Conservation (phyloP, 2,797 vertebrate species). For the Poecilia gillii region DNA sequence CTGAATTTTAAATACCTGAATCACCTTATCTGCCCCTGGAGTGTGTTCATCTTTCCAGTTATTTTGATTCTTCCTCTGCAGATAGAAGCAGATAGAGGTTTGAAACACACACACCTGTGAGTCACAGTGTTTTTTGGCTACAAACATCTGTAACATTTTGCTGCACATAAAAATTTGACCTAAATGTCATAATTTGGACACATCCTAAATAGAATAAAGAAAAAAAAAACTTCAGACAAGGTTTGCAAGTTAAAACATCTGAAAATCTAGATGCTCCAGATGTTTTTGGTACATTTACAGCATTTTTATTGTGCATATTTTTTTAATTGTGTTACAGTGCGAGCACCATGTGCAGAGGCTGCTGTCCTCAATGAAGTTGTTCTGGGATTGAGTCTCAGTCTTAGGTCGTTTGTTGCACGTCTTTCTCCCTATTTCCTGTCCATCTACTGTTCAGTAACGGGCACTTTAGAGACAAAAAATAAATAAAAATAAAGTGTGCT, state of each 20-base stretch:
- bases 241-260: no score
- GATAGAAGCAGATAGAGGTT: conserved; percentile 46
- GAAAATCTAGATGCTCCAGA: background rate
- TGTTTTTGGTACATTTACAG: background rate
- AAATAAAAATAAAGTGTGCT: background rate
- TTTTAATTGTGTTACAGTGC: no score
- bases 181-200: background rate
- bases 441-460: no score
- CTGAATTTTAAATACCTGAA: conserved; percentile 12
- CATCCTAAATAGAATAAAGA: background rate
- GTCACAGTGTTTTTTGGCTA: conserved; percentile 26
- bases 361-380: no score
- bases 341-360: no score
- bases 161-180: background rate
- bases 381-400: no score
- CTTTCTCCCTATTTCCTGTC: background rate
- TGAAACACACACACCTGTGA: conserved; percentile 28
- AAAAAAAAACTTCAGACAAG: background rate
- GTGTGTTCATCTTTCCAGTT: conserved; percentile 32
- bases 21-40: conserved; percentile 45
- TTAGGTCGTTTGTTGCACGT: background rate
- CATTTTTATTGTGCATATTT: background rate
- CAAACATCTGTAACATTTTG: background rate
- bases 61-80: conserved; percentile 55
- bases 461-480: no score